Evolutionary conservation across 2,113 vertebrate species (phyloP).

Genomic region (Casuarius casuarius): DNA sequence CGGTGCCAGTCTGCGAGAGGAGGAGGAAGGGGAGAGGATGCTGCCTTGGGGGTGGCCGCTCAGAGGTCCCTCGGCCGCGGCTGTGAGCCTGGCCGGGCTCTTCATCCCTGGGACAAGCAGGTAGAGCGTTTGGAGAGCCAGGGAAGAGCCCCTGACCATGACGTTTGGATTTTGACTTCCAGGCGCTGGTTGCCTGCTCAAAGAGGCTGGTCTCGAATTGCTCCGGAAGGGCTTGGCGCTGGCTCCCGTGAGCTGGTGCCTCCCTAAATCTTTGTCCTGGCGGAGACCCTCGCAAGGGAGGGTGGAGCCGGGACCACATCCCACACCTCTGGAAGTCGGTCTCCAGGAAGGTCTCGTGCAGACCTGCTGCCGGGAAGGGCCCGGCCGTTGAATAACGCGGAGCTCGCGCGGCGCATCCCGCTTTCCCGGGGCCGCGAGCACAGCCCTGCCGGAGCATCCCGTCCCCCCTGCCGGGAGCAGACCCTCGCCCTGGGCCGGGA

Average conservation of each 20-base stretch:
- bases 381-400: background rate
- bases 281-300: conserved; percentile 6
- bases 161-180: background rate
- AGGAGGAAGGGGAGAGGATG: background rate
- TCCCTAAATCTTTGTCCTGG: conserved; percentile 63
- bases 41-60: background rate
- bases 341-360: background rate
- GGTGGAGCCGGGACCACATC: conserved; percentile 62
- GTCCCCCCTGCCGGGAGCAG: accelerated
- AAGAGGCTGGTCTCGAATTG: background rate
- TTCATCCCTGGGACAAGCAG: accelerated
- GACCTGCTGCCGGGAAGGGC: background rate
- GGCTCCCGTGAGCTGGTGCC: background rate
- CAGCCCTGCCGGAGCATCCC: background rate
- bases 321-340: background rate
- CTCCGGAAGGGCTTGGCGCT: background rate
- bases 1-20: background rate
- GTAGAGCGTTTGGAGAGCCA: accelerated
- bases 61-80: background rate
- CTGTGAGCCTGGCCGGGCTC: background rate
- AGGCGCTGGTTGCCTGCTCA: background rate
- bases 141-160: background rate
- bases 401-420: background rate
- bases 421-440: no score
- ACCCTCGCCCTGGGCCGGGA: background rate